These are phyloP conservation scores for Myotis brandtii DNA, from an alignment of 2,113 vertebrate genomes.

Conservation along the genomic window DNA sequence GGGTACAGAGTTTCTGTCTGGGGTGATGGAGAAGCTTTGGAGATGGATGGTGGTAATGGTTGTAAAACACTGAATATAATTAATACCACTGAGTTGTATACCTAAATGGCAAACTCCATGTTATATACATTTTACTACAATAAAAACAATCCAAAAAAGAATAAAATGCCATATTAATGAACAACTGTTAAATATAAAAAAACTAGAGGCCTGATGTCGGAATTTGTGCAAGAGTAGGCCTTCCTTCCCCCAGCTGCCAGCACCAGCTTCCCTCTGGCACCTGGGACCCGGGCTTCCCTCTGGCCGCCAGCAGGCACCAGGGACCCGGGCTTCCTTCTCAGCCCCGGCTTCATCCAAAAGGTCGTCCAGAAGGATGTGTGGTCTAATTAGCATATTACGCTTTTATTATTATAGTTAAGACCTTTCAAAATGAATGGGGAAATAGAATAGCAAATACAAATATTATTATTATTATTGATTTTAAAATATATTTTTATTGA, in stretches of 20 bases:
- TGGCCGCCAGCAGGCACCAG: too few relatives aligned
- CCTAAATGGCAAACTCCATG: background rate
- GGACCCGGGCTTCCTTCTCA: too few relatives aligned
- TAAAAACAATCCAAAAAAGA: background rate
- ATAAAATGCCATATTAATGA: background rate
- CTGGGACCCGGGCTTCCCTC: too few relatives aligned
- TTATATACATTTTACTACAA: background rate
- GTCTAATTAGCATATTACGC: too few relatives aligned
- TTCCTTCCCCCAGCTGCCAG: too few relatives aligned
- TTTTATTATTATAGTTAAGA: background rate
- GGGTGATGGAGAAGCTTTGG: background rate
- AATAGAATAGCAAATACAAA: background rate
- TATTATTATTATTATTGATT: background rate
- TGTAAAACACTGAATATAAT: background rate
- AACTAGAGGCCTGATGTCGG: background rate
- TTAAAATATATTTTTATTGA: too few relatives aligned
- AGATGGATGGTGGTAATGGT: background rate
- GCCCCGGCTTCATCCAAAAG: too few relatives aligned
- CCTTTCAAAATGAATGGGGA: slow-evolving; percentile 4
- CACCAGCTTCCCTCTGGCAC: too few relatives aligned
- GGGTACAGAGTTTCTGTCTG: background rate
- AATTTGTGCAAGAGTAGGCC: too few relatives aligned
- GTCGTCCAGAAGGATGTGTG: too few relatives aligned
- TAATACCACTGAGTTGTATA: background rate
- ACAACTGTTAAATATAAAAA: background rate